Conservation (phyloP, 2,113 vertebrate species). For the Syngnathus floridae region DNA sequence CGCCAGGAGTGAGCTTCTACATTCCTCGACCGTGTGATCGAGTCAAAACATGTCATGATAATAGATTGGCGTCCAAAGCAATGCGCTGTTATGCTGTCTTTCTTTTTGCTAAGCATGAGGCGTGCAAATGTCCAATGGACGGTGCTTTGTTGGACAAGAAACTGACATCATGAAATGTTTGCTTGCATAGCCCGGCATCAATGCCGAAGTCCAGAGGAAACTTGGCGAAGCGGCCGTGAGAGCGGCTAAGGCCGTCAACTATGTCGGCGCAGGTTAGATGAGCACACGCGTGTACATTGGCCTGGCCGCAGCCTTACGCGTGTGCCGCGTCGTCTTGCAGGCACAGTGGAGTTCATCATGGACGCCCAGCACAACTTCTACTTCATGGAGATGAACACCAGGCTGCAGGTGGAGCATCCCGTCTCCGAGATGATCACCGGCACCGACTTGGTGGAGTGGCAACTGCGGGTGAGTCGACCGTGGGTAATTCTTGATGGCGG, state of each 20-base stretch:
- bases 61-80: not conserved
- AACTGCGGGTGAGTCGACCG: constrained; percentile 78
- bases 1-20: constrained; percentile 80
- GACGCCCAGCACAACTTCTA: constrained; percentile 93
- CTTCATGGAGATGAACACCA: constrained; percentile 99
- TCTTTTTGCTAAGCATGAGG: too few relatives aligned
- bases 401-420: constrained; percentile 94
- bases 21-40: too few relatives aligned
- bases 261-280: constrained; percentile 87
- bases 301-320: not conserved
- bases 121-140: not conserved
- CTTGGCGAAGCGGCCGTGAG: constrained; percentile 92
- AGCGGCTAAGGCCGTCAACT: constrained; percentile 92
- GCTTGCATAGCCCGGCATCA: constrained; percentile 82
- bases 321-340: constrained; percentile 54
- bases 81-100: too few relatives aligned
- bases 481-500: too few relatives aligned
- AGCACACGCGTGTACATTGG: not conserved
- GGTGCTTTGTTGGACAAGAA: not conserved
- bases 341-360: constrained; percentile 98
- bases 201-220: constrained; percentile 79
- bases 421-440: constrained; percentile 97
- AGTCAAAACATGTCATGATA: not conserved
- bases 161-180: not conserved
- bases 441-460: constrained; percentile 97